phyloP scores from a whole-genome alignment of 2,113 vertebrate genomes.

The Mixornis gularis region DNA sequence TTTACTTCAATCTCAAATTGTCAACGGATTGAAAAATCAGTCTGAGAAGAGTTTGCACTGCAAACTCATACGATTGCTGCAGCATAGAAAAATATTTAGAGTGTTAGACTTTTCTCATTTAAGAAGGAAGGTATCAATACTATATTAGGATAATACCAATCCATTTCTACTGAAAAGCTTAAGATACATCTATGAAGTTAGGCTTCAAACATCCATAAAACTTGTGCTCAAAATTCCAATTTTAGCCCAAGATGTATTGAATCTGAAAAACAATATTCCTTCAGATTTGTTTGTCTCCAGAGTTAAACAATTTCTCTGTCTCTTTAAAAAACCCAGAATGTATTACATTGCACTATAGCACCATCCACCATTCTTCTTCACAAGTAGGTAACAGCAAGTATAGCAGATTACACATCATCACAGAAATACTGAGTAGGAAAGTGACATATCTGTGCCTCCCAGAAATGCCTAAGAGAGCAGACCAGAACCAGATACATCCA shows the following conservation, averaged over 20 bases:
- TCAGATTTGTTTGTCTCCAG: not conserved
- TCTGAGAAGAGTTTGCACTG: not conserved
- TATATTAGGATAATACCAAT: not conserved
- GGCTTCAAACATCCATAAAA: not conserved
- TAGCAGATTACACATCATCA: not conserved
- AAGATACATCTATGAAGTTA: not conserved
- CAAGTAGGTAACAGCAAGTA: not conserved
- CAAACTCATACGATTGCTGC: not conserved
- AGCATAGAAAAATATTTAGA: not conserved
- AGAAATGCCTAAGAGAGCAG: not conserved
- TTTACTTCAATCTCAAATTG: not conserved
- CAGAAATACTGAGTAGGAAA: not conserved
- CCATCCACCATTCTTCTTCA: not conserved
- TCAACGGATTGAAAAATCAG: not conserved
- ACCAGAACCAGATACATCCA: not conserved
- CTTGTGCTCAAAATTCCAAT: not conserved
- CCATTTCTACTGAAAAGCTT: not conserved
- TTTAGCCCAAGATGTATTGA: not conserved
- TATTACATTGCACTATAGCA: not conserved
- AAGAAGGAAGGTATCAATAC: not conserved
- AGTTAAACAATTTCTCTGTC: not conserved
- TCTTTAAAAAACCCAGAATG: not conserved
- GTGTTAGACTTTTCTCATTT: not conserved
- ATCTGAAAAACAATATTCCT: not conserved
- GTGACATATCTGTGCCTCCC: not conserved